Conservation (phyloP, 1,140 invertebrate species). For the Philotrypesis tridentata region DNA sequence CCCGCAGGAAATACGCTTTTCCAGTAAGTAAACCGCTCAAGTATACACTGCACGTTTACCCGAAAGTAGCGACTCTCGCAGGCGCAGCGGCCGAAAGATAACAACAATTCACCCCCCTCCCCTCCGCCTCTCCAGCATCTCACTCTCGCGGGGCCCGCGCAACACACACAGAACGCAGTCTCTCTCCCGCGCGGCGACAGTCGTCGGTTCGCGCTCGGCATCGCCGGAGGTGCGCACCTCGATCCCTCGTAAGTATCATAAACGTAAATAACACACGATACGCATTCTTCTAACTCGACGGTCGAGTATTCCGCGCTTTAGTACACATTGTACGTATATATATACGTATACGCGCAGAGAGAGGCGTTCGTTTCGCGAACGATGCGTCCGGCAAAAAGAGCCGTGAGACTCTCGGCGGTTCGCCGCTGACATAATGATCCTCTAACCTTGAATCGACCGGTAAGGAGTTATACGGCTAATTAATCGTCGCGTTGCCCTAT, state of each 20-base stretch:
- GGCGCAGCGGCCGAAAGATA: background rate
- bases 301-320: too few relatives aligned
- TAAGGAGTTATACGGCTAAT: background rate
- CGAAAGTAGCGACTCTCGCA: too few relatives aligned
- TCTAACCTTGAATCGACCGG: constrained; percentile 14
- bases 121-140: background rate
- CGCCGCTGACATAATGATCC: background rate
- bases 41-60: too few relatives aligned
- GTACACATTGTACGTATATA: too few relatives aligned
- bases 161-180: background rate
- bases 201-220: background rate
- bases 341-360: too few relatives aligned
- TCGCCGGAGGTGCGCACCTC: background rate
- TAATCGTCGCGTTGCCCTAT: background rate
- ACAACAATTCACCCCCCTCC: background rate
- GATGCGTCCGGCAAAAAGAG: background rate
- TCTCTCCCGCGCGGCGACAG: background rate
- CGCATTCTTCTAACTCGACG: too few relatives aligned
- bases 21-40: too few relatives aligned
- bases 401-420: background rate
- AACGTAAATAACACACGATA: too few relatives aligned
- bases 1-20: too few relatives aligned
- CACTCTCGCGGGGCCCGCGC: background rate
- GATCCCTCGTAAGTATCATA: too few relatives aligned
- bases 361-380: too few relatives aligned